Base-by-base conservation (phyloP, 2,113 vertebrate genomes). In the Rutilus rutilus region DNA sequence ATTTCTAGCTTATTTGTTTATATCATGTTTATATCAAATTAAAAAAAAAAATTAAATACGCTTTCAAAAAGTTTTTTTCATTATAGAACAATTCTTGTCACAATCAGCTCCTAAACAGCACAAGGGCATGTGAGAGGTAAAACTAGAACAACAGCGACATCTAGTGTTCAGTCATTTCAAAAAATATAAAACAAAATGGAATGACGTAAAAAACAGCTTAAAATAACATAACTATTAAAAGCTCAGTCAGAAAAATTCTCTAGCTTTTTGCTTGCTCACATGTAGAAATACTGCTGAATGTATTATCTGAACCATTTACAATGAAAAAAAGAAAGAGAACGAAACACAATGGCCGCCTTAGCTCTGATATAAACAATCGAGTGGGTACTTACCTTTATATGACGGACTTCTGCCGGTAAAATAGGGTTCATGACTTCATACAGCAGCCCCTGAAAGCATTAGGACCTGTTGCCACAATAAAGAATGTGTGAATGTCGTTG, bases 131-230 rank as follows among this genome's bases (percentile, higher is more conserved):
- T 27, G 60, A 81, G 11, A 30, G 5, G n/a, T 14, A 33, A 36
- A 69, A n/a, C 27, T 10, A 52, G 27, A 12, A 15, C 27, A 82
- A 82, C 47, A 82, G 45, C 12, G 80, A 82, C 80, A 69, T 69
- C 80, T 15, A 36, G 45, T 69, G 64, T 23, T 36, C 10, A 79
- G 23, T 11, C 17, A 10, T 67, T 33, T 33, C 0, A 50, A 12
- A 50, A 17, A 0, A n/a, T 27, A 75, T 50, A 47, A 74, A 25
- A 25, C 15, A 52, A 50, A 50, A 5, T 50, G 21, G 1, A 17
- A 47, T 3, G 47, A 54, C 10, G 1, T 15, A 17, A 52, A 73
- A 69, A 7, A 39, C 42, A 42, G 8, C 42, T 42, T n/a, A 17
- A 14, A 25, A 50, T 76, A 50, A 27, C n/a, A 50, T 76, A 50